A percentile compares a stretch with the other conserved stretches of the same genome.
Evolutionary conservation across 2,888 invertebrate species (phyloP).

Genomic region (Argyresthia goedartella): DNA sequence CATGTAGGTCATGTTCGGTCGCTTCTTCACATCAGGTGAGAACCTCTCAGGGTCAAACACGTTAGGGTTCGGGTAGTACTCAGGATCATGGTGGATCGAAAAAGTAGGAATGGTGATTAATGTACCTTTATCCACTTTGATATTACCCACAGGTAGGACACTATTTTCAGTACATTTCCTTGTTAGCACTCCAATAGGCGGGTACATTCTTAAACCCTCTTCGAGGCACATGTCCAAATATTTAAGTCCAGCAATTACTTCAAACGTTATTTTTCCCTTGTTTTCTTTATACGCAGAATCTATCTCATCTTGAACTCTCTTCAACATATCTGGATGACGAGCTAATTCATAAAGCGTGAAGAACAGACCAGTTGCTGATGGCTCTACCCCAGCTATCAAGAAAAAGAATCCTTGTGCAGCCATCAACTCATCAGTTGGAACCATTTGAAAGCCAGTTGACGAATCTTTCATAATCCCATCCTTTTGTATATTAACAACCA

Average conservation of each 20-base stretch:
- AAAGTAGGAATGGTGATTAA: conserved; percentile 32
- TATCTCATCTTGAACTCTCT: conserved; percentile 37
- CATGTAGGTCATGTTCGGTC: conserved; percentile 34
- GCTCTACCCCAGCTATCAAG: conserved; percentile 47
- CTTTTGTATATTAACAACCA: conserved; percentile 37
- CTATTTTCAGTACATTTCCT: conserved; percentile 30
- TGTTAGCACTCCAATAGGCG: conserved; percentile 31
- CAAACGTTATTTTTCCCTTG: conserved; percentile 23
- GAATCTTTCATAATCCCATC: conserved; percentile 28
- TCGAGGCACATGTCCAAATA: conserved; percentile 35
- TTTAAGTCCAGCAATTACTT: conserved; percentile 27
- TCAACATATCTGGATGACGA: conserved; percentile 29
- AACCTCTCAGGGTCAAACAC: conserved; percentile 51
- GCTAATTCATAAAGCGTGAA: conserved; percentile 35
- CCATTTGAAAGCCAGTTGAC: conserved; percentile 28
- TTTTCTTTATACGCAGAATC: conserved; percentile 25
- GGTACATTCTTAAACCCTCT: conserved; percentile 33
- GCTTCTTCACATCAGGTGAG: conserved; percentile 20
- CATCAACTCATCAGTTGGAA: conserved; percentile 38
- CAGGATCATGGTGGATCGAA: conserved; percentile 46
- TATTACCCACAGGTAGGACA: conserved; percentile 36
- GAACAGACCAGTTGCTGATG: conserved; percentile 35
- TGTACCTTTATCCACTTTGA: conserved; percentile 34
- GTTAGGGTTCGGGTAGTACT: conserved; percentile 48
- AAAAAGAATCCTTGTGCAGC: conserved; percentile 48